Percentiles rank a stretch among this genome's conserved stretches.
Conservation (phyloP, 35 echinoderm and acorn worm species). For the Eucidaris tribuloides region DNA sequence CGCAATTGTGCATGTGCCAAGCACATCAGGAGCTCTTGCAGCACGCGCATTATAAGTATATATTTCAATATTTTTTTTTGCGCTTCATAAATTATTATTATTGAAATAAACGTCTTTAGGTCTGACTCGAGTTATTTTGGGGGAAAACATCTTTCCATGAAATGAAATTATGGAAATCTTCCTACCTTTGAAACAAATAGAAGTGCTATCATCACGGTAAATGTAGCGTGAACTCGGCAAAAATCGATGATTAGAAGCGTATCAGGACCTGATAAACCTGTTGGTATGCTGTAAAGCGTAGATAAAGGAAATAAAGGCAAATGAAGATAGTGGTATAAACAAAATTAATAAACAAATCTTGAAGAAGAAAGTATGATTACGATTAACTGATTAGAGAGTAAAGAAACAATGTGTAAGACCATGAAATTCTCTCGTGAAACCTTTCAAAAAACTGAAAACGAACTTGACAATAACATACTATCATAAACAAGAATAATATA, state of each 20-base stretch:
- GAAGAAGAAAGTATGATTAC: too few relatives aligned
- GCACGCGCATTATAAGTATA: too few relatives aligned
- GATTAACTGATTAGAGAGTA: too few relatives aligned
- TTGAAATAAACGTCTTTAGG: not conserved
- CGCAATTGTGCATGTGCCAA: too few relatives aligned
- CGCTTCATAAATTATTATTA: not conserved
- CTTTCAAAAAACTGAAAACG: too few relatives aligned
- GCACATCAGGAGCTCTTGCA: too few relatives aligned
- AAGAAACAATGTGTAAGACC: too few relatives aligned
- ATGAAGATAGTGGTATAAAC: not conserved
- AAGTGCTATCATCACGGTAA: slow-evolving; percentile 42
- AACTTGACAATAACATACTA: too few relatives aligned
- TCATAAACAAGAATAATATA: too few relatives aligned
- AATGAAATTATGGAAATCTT: not conserved
- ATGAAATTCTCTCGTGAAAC: too few relatives aligned
- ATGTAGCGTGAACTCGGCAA: slow-evolving; percentile 29
- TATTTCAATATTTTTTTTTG: not conserved
- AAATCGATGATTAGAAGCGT: slow-evolving; percentile 37
- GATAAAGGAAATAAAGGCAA: not conserved
- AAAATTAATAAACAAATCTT: too few relatives aligned
- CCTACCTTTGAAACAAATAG: slow-evolving; percentile 60
- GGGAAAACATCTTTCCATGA: not conserved
- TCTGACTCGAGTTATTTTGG: not conserved
- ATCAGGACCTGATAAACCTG: slow-evolving; percentile 30
- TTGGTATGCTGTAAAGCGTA: not conserved